These are phyloP conservation scores for Notarius quadriscutis DNA, from an alignment of 2,113 vertebrate species.

Conservation along the genomic window DNA sequence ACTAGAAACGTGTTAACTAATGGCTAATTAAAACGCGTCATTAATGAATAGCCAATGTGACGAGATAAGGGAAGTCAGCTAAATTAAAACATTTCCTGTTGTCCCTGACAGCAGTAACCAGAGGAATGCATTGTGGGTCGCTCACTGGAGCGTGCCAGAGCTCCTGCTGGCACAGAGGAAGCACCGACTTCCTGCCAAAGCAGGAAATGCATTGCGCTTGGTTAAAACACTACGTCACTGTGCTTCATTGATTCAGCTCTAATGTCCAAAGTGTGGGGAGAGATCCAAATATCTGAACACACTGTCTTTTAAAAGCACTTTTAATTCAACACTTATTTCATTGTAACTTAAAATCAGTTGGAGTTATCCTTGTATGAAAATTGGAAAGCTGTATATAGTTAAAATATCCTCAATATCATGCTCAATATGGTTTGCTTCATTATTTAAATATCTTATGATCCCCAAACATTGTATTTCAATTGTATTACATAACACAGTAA, in stretches of 20 bases:
- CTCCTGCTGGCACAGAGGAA: conserved; percentile 19
- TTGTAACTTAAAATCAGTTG: not conserved
- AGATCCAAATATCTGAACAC: not conserved
- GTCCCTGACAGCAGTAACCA: conserved; percentile 48
- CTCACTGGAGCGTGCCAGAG: conserved; percentile 9
- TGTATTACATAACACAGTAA: not conserved
- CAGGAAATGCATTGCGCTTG: conserved; percentile 19
- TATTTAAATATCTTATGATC: not conserved
- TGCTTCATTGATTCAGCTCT: not conserved
- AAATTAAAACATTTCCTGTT: conserved; percentile 73
- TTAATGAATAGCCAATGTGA: conserved; percentile 71
- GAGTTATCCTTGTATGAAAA: not conserved
- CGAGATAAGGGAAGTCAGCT: conserved; percentile 66
- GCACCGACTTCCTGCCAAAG: conserved; percentile 16
- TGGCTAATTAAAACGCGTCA: conserved; percentile 77
- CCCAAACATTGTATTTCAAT: not conserved
- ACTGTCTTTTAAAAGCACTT: not conserved
- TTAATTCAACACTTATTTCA: not conserved
- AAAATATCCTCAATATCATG: not conserved
- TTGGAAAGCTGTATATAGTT: not conserved
- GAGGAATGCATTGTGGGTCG: conserved; percentile 42
- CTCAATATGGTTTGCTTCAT: not conserved
- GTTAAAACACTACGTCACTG: not conserved
- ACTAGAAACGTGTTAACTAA: conserved; percentile 74
- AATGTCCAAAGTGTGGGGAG: not conserved